These are phyloP conservation scores for Ctenodactylus gundi DNA, from an alignment of 2,113 vertebrate genomes.

Conservation along the genomic window DNA sequence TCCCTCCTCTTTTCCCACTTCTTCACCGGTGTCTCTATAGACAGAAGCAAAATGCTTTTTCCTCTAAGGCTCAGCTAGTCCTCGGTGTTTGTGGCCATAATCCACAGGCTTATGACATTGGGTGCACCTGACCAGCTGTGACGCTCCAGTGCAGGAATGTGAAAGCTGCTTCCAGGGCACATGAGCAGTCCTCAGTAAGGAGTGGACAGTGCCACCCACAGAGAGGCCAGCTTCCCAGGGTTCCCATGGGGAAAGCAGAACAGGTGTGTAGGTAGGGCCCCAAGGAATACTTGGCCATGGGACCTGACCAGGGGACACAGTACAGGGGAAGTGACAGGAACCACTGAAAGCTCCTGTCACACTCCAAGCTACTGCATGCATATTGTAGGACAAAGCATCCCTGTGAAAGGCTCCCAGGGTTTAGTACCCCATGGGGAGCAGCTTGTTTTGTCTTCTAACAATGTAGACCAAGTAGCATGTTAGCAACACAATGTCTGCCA, in stretches of 20 bases:
- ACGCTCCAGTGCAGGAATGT: not conserved
- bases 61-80: not conserved
- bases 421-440: not conserved
- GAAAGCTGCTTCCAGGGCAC: not conserved
- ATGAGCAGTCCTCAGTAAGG: not conserved
- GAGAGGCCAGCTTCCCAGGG: not conserved
- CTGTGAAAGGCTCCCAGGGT: not conserved
- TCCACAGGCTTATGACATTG: not conserved
- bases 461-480: not conserved
- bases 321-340: not conserved
- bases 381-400: not conserved
- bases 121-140: not conserved
- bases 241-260: not conserved
- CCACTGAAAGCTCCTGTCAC: not conserved
- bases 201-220: not conserved
- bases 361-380: rapidly evolving
- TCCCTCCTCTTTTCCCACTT: not conserved
- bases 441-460: not conserved
- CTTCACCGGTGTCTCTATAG: not conserved
- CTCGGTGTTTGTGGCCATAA: not conserved
- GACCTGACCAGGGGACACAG: not conserved
- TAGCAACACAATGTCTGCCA: not conserved
- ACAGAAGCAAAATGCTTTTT: not conserved
- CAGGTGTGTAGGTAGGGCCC: not conserved
- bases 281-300: not conserved